phyloP scores from a whole-genome alignment of 1,140 invertebrate species.

The Brachionus sp. region DNA sequence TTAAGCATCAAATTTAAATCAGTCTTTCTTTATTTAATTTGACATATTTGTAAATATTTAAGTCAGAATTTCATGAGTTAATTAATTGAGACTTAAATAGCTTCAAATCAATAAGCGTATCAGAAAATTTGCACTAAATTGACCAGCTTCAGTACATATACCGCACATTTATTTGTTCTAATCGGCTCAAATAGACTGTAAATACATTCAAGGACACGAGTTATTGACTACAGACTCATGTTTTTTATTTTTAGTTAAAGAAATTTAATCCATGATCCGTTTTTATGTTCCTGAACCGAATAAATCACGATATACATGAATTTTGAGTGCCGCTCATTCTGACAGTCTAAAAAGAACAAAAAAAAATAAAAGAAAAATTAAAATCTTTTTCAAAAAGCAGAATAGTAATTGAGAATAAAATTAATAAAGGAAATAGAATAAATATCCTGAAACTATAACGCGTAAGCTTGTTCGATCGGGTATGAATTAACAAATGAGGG shows the following conservation, averaged over 20 bases:
- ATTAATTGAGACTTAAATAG: not conserved
- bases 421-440: not conserved
- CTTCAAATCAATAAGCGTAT: not conserved
- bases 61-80: not conserved
- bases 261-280: slow-evolving; percentile 3
- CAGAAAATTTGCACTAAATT: slow-evolving; percentile 15
- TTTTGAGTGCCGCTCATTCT: not conserved
- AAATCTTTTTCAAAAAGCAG: not conserved
- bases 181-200: not conserved
- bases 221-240: not conserved
- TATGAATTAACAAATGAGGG: not conserved
- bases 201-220: not conserved
- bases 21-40: not conserved
- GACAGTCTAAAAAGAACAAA: not conserved
- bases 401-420: not conserved
- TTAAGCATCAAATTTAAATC: not conserved
- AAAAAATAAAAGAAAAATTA: not conserved
- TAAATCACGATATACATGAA: slow-evolving; percentile 9
- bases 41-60: not conserved
- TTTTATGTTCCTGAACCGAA: not conserved
- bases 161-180: no score
- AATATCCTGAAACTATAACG: not conserved
- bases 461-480: not conserved
- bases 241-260: not conserved
- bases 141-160: not conserved